Evolutionary conservation across 1,140 invertebrate genomes (phyloP).

Genomic region (Lucilia sericata): DNA sequence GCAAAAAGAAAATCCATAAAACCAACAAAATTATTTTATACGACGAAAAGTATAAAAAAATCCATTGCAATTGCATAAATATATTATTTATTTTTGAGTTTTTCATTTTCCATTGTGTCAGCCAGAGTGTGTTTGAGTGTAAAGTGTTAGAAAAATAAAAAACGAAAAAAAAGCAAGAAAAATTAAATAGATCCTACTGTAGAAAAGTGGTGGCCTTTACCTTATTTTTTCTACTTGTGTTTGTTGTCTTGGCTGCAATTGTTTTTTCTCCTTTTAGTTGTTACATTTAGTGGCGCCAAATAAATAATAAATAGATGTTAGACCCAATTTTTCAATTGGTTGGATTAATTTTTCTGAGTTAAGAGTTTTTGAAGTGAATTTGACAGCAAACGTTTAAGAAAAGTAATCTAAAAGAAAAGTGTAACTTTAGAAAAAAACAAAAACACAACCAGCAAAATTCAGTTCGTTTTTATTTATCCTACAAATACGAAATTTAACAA

Average conservation of each 20-base stretch:
- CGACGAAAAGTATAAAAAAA: constrained; percentile 8
- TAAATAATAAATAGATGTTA: constrained; percentile 5
- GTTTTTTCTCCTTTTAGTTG: neutral
- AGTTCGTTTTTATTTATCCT: constrained; percentile 66
- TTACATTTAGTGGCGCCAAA: constrained; percentile 30
- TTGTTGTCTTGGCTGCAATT: constrained; percentile 21
- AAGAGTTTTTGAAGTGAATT: neutral
- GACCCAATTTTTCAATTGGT: neutral
- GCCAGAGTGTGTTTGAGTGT: neutral
- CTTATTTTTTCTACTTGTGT: constrained; percentile 25
- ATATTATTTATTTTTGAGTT: constrained; percentile 8
- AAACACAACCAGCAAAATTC: constrained; percentile 57
- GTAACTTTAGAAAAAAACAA: neutral
- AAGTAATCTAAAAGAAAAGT: neutral
- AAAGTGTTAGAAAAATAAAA: constrained; percentile 1
- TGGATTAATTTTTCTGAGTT: neutral
- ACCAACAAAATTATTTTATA: neutral
- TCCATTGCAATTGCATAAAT: constrained; percentile 40
- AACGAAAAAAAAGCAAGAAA: constrained; percentile 3
- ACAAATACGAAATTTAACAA: constrained; percentile 55
- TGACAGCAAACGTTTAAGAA: neutral
- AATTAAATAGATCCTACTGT: neutral
- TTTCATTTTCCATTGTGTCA: neutral
- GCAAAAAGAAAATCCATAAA: neutral
- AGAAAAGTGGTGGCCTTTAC: constrained; percentile 35